Conservation (phyloP, 2,797 vertebrate genomes). For the Eulemur coronatus region DNA sequence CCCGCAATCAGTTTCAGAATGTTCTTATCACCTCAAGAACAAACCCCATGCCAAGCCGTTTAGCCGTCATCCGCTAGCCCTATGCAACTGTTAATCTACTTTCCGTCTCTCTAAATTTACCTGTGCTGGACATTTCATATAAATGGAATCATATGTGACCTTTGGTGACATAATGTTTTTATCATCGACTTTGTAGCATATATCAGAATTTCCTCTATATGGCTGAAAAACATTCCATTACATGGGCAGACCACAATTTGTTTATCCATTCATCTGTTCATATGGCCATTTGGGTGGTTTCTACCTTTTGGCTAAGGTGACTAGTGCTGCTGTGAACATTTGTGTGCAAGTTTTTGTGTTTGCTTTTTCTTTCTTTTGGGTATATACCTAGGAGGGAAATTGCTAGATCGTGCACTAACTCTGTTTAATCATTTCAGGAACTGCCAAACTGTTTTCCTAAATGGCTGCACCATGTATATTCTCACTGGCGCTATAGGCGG, state of each 20-base stretch:
- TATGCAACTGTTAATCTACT: not conserved
- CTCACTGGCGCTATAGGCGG: not conserved
- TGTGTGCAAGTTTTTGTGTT: not conserved
- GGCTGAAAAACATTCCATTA: not conserved
- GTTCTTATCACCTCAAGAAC: not conserved
- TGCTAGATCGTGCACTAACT: not conserved
- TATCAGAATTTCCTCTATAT: not conserved
- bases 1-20: not conserved
- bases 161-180: not conserved
- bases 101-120: not conserved
- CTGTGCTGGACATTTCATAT: not conserved
- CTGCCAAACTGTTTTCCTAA: not conserved
- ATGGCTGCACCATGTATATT: not conserved
- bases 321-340: not conserved
- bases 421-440: not conserved
- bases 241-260: not conserved
- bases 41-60: fast-evolving
- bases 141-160: not conserved
- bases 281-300: not conserved
- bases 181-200: fast-evolving
- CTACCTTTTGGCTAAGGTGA: not conserved
- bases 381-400: not conserved
- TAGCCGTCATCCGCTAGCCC: not conserved
- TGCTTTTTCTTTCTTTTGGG: not conserved
- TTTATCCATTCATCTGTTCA: not conserved